Evolutionary conservation across 2,113 vertebrate species (phyloP).

Genomic region (Tachysurus fulvidraco): DNA sequence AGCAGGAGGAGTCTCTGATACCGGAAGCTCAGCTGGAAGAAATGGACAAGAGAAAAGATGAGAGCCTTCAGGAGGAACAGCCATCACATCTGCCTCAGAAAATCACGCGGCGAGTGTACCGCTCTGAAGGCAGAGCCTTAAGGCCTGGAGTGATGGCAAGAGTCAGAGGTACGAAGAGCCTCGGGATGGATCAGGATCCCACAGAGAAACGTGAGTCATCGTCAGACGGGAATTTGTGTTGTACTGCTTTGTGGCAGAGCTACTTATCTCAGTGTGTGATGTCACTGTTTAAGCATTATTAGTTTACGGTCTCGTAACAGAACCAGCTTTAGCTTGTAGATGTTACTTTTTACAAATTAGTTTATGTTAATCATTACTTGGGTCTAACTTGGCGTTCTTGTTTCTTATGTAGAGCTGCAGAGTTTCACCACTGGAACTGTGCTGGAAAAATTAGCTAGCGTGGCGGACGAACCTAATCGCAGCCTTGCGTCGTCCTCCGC

Average conservation of each 20-base stretch:
- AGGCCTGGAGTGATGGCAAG: slow-evolving; percentile 5
- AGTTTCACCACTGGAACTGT: background rate
- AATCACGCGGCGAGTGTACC: slow-evolving; percentile 52
- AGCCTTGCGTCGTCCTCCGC: background rate
- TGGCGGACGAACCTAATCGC: background rate
- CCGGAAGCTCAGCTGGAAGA: slow-evolving; percentile 5
- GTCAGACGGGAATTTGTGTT: background rate
- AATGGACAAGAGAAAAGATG: background rate
- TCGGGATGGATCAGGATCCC: slow-evolving; percentile 28
- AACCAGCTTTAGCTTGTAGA: background rate
- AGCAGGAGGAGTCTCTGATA: background rate
- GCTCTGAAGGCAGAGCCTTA: slow-evolving; percentile 51
- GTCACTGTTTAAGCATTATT: background rate
- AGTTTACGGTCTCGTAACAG: background rate
- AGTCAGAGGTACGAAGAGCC: slow-evolving; percentile 48
- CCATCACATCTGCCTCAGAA: slow-evolving; percentile 30
- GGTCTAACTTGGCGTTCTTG: background rate
- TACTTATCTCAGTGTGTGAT: background rate
- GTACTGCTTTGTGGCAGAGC: background rate
- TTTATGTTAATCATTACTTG: background rate
- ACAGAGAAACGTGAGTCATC: slow-evolving; percentile 15
- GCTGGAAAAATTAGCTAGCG: background rate
- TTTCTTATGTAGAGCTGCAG: background rate
- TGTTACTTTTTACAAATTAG: background rate
- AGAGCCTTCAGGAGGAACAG: background rate